Percentiles rank a stretch among this genome's conserved stretches.
Conservation (phyloP, 2,797 vertebrate species). For the Kryptolebias ocellatus region DNA sequence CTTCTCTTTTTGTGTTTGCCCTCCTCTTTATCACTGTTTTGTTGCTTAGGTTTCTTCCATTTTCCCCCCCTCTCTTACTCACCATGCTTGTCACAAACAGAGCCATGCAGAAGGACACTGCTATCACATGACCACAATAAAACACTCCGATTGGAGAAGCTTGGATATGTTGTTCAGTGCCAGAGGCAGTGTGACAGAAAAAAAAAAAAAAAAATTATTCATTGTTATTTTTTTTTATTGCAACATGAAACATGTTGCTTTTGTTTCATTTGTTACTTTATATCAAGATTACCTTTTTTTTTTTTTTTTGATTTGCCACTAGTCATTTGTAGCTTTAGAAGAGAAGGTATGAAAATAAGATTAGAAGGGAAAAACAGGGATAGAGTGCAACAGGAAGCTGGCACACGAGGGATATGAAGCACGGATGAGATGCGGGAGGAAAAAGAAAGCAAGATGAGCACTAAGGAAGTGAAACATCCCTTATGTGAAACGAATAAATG, state of each 20-base stretch:
- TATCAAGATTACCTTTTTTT: conserved; percentile 6
- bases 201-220: conserved; percentile 45
- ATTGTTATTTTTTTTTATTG: conserved; percentile 44
- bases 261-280: conserved; percentile 19
- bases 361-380: conserved; percentile 7
- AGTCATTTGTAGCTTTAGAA: background rate
- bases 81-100: conserved; percentile 44
- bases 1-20: conserved; percentile 9
- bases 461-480: conserved; percentile 22
- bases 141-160: conserved; percentile 47
- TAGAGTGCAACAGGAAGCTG: conserved; percentile 19
- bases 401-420: conserved; percentile 13
- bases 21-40: conserved; percentile 7
- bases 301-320: conserved; percentile 9
- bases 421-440: conserved; percentile 15
- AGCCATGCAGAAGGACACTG: conserved; percentile 31
- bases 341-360: conserved; percentile 26
- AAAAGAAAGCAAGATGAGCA: conserved; percentile 6
- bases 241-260: conserved; percentile 42
- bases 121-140: conserved; percentile 37
- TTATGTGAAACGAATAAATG: conserved; percentile 45
- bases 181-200: conserved; percentile 39
- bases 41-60: conserved; percentile 1
- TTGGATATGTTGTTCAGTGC: conserved; percentile 20
- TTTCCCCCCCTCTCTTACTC: conserved; percentile 30